phyloP scores from a whole-genome alignment of 2,797 vertebrate genomes.

The Macropus fuliginosus region DNA sequence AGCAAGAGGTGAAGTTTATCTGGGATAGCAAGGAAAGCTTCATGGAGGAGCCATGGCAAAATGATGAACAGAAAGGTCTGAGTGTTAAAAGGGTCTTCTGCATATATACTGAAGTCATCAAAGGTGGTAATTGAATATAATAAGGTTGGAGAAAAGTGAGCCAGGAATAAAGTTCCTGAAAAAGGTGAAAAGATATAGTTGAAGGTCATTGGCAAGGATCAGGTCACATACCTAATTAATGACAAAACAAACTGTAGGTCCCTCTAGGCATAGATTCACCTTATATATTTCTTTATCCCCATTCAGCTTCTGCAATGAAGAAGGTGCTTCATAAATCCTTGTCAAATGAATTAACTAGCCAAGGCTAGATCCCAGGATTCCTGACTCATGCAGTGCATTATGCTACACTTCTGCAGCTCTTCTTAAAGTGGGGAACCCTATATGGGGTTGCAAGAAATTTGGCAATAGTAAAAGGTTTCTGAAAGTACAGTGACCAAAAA shows the following conservation, averaged over 20 bases:
- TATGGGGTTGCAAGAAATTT: no score
- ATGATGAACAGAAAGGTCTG: neutral
- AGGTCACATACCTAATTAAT: neutral
- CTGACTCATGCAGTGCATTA: neutral
- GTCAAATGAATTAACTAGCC: neutral
- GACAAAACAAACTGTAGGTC: neutral
- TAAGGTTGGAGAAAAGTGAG: neutral
- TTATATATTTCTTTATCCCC: neutral
- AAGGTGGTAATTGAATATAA: neutral
- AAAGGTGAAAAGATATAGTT: neutral
- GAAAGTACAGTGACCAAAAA: no score
- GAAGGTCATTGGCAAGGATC: neutral
- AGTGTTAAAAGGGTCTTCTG: neutral
- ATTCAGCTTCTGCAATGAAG: neutral
- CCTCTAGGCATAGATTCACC: neutral
- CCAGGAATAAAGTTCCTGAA: neutral
- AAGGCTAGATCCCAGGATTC: neutral
- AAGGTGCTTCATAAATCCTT: neutral
- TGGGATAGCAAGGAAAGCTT: neutral
- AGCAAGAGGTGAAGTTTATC: neutral
- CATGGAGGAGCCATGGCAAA: neutral
- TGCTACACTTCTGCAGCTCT: no score
- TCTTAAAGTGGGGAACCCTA: no score
- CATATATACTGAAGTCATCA: neutral
- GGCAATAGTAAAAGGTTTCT: no score